Evolutionary conservation across 1,140 invertebrate genomes (phyloP).

Genomic region (Phymastichus coffea): DNA sequence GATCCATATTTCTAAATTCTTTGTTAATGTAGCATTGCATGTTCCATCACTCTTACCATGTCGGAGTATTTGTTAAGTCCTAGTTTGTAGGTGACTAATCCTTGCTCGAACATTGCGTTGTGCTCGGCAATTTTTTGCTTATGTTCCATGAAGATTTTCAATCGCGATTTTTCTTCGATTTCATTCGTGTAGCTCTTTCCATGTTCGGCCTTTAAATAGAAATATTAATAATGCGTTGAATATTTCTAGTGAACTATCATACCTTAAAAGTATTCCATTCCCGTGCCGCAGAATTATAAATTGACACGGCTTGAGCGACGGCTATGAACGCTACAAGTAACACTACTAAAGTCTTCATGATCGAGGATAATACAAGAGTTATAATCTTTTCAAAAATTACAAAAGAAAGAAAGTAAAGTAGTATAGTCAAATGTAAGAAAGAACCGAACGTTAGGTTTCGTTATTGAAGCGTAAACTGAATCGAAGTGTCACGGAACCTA

Average conservation of each 20-base stretch:
- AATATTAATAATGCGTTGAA: neutral
- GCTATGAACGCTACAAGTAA: conserved; percentile 53
- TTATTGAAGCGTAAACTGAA: no score
- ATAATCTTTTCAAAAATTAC: no score
- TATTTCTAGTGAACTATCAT: conserved; percentile 30
- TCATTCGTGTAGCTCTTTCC: conserved; percentile 69
- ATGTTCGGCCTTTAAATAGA: neutral
- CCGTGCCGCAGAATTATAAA: conserved; percentile 69
- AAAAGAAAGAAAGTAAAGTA: no score
- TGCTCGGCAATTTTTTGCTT: conserved; percentile 80
- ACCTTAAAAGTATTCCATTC: conserved; percentile 80
- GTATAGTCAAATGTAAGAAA: no score
- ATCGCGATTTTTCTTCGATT: conserved; percentile 77
- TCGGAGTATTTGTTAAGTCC: conserved; percentile 82
- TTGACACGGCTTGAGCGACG: conserved; percentile 62
- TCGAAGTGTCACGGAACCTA: no score
- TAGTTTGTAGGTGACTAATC: conserved; percentile 66
- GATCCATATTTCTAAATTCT: conserved; percentile 75
- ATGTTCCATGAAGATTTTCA: conserved; percentile 87
- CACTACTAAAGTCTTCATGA: conserved; percentile 53
- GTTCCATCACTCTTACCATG: conserved; percentile 61
- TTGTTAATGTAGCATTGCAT: no score
- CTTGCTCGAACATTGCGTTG: conserved; percentile 70
- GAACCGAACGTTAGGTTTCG: no score
- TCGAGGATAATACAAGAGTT: no score